phyloP scores from a whole-genome alignment of 2,113 vertebrate species.

The Dasyornis broadbenti region DNA sequence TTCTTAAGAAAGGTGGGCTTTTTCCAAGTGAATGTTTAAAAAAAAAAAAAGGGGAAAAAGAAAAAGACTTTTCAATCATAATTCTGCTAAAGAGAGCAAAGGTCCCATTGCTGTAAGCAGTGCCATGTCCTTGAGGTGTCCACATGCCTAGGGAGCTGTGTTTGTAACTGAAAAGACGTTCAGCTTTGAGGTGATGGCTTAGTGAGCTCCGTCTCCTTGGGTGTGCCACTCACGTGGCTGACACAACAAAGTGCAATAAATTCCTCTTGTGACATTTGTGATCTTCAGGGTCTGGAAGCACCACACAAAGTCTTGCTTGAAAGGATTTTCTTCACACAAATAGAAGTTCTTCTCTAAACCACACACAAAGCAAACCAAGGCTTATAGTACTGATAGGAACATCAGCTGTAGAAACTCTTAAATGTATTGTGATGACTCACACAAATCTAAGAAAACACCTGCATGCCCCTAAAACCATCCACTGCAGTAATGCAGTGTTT shows the following conservation, averaged over 20 bases:
- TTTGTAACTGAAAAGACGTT: not conserved
- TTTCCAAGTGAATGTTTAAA: not conserved
- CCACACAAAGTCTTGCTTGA: not conserved
- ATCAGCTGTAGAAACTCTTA: not conserved
- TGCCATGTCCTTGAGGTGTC: not conserved
- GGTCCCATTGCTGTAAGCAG: not conserved
- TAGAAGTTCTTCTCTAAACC: not conserved
- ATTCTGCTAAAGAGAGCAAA: not conserved
- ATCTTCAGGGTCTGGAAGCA: not conserved
- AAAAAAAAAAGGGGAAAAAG: too few relatives aligned
- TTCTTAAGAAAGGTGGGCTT: not conserved
- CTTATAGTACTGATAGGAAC: not conserved
- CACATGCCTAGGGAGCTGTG: not conserved
- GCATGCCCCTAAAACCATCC: not conserved
- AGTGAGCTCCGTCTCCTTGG: fast-evolving
- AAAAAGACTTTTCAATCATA: not conserved
- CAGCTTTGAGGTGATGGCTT: not conserved
- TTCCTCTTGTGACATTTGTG: not conserved
- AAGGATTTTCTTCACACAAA: not conserved
- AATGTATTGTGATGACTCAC: not conserved
- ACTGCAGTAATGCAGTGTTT: not conserved
- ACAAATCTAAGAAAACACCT: not conserved
- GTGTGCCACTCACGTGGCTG: fast-evolving
- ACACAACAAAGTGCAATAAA: not conserved
- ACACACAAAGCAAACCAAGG: not conserved